Conservation (phyloP, 2,113 vertebrate species). For the Neotragus pygmaeus region DNA sequence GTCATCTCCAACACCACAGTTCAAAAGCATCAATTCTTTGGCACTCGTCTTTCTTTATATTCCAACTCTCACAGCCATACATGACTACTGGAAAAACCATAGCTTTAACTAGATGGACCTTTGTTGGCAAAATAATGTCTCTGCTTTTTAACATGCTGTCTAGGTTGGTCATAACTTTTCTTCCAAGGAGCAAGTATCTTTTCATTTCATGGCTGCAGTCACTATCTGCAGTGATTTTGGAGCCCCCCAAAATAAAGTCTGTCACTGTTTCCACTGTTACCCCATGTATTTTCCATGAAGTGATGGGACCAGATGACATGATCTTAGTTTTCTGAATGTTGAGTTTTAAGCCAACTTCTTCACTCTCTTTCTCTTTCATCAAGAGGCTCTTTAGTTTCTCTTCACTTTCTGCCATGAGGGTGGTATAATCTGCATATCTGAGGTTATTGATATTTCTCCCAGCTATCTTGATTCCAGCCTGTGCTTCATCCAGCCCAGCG, state of each 20-base stretch:
- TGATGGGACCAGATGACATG: background rate
- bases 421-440: background rate
- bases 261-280: background rate
- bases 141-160: background rate
- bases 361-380: background rate
- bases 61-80: background rate
- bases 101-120: background rate
- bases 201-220: background rate
- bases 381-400: background rate
- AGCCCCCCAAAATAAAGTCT: background rate
- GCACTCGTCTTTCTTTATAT: background rate
- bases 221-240: background rate
- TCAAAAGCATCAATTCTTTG: background rate
- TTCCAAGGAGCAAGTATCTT: background rate
- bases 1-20: background rate
- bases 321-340: background rate
- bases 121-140: background rate
- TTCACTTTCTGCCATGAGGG: background rate
- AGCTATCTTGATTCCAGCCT: background rate
- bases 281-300: background rate
- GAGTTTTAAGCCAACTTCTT: background rate
- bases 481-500: accelerated
- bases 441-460: background rate
- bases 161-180: background rate
- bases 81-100: background rate